Percentiles rank a stretch among this genome's conserved stretches.
phyloP scores from a whole-genome alignment of 2,888 invertebrate genomes.

The Sphaerophoria rueppellii region DNA sequence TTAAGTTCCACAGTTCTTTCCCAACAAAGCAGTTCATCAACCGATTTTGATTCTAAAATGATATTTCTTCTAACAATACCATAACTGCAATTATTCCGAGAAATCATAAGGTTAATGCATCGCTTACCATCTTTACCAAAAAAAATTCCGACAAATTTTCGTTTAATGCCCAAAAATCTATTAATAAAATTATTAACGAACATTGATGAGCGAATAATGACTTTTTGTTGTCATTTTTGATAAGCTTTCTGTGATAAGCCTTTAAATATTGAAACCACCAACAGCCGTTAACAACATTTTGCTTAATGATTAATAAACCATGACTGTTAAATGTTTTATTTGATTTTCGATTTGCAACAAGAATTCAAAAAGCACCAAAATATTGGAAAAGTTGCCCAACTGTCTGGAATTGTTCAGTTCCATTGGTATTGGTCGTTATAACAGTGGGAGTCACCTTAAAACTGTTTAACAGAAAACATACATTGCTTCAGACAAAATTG shows the following conservation, averaged over 20 bases:
- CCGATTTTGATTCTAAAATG: constrained; percentile 13
- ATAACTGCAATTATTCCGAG: neutral
- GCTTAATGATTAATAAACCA: constrained; percentile 23
- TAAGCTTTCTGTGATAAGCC: neutral
- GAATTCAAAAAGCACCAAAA: constrained; percentile 45
- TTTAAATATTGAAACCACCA: constrained; percentile 8
- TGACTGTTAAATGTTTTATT: constrained; percentile 27
- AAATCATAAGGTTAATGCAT: neutral
- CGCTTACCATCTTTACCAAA: constrained; percentile 8
- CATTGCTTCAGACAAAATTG: neutral
- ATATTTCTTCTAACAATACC: constrained; percentile 9
- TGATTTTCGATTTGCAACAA: constrained; percentile 45
- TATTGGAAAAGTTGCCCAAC: constrained; percentile 63
- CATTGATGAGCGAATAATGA: neutral
- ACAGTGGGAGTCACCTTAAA: neutral
- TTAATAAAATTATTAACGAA: neutral
- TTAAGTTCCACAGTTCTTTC: constrained; percentile 12
- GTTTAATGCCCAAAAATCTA: constrained; percentile 18
- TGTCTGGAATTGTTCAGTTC: constrained; percentile 44
- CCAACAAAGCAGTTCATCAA: constrained; percentile 4
- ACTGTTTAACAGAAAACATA: neutral
- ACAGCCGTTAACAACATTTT: constrained; percentile 28
- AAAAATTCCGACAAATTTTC: constrained; percentile 29
- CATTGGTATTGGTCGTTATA: neutral
- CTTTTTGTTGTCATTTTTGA: neutral